Base-by-base conservation (phyloP, 2,888 invertebrate genomes). In the Seladonia tumulorum region DNA sequence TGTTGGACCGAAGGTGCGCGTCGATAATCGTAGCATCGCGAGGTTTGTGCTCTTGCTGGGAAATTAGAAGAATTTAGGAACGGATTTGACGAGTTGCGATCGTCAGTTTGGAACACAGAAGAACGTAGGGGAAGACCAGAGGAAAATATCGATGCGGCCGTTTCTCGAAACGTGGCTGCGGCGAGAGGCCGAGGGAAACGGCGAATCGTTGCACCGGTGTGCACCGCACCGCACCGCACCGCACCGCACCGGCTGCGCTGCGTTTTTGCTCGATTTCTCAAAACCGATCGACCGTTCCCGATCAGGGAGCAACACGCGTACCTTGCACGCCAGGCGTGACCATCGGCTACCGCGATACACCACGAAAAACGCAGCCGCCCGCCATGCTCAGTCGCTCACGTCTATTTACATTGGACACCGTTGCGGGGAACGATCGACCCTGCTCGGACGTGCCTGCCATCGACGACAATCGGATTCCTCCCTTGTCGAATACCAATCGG, bases 361-460 rank as follows among this genome's bases (percentile, higher is more conserved):
- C 90, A 84, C 88, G 92, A 93, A 93, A 93, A 93, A 93, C 90
- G 63, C 53, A 84, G 82, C 82, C 87, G 85, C 87, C 85, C 87
- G 90, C 89, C 89, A 92, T 92, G 93, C 91, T 93, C 91, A 90
- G 82, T 90, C 91, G 92, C 91, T 81, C 89, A 85, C 90, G 87
- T 91, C 89, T 91, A 92, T 93, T 93, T 93, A 92, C 93, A 92
- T 93, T 92, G 88, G 87, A 66, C 88, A 86, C 90, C 90, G 87
- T 85, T 87, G 88, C 88, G 87, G 80, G 39, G 87, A 87, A 90
- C 72, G 73, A 74, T 85, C 84, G 77, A 75, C 73, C 76, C 71
- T 60, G 74, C 66, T 78, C 79, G 79, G 86, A 90, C 84, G 83
- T 89, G 83, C 82, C 82, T 47, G 47, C 85, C 74, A 76, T 74